Percentiles rank a stretch among this genome's conserved stretches.
Evolutionary conservation across 2,888 invertebrate genomes (phyloP).

Genomic region (Leistus spinibarbis): DNA sequence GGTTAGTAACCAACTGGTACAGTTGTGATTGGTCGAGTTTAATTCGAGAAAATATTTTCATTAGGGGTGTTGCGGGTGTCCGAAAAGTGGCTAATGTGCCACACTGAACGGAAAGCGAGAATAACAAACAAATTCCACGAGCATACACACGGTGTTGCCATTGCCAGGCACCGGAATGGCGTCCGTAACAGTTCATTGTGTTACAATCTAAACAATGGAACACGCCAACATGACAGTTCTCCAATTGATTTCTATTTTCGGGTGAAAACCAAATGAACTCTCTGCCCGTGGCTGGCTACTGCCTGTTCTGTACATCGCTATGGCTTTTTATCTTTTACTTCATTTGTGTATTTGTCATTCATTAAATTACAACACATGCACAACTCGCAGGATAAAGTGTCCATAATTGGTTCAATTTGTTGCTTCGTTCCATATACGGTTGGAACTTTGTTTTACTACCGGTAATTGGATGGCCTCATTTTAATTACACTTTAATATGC

Average conservation of each 20-base stretch:
- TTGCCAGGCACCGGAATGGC: background rate
- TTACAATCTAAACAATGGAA: conserved; percentile 31
- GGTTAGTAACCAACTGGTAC: too few relatives aligned
- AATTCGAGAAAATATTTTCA: background rate
- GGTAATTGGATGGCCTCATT: conserved; percentile 6
- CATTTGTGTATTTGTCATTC: conserved; percentile 30
- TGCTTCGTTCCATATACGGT: background rate
- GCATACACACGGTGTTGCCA: background rate
- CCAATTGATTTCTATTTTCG: conserved; percentile 35
- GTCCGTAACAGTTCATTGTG: conserved; percentile 26
- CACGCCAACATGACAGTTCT: conserved; percentile 33
- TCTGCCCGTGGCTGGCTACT: background rate
- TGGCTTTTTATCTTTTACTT: conserved; percentile 2
- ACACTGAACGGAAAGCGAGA: background rate
- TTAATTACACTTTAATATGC: conserved; percentile 9
- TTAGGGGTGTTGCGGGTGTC: background rate
- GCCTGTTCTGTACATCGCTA: background rate
- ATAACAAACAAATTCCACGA: background rate
- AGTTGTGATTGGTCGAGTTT: too few relatives aligned
- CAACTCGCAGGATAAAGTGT: conserved; percentile 13
- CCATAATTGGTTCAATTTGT: conserved; percentile 25
- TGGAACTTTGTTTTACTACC: conserved; percentile 19
- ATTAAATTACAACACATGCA: conserved; percentile 37
- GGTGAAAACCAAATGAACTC: conserved; percentile 2
- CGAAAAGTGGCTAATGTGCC: background rate